phyloP scores from a whole-genome alignment of 2,888 invertebrate species.

The Gastrophysa polygoni region DNA sequence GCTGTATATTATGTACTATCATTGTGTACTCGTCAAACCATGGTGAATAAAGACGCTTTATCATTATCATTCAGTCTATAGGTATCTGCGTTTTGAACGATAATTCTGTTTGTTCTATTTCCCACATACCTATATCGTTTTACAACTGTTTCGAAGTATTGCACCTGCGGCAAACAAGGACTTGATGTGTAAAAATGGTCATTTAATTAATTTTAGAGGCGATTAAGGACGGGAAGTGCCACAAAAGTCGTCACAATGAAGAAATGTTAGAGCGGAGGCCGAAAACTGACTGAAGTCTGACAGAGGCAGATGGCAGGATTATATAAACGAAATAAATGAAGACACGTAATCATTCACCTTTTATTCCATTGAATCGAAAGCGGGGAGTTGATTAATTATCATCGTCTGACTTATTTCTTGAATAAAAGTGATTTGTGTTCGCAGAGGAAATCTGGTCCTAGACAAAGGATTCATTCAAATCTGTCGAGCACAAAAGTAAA shows the following conservation, averaged over 20 bases:
- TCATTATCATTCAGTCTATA: too few species aligned
- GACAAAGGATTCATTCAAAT: background rate
- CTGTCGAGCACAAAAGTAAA: too few species aligned
- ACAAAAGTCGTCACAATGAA: conserved; percentile 43
- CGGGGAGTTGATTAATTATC: background rate
- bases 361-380: background rate
- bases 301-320: conserved; percentile 43
- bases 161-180: conserved; percentile 32
- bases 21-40: too few species aligned
- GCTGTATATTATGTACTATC: too few species aligned
- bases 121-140: background rate
- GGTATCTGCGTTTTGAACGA: too few species aligned
- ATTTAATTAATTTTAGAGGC: conserved; percentile 51
- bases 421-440: background rate
- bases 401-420: background rate
- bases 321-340: conserved; percentile 40
- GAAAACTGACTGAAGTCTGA: background rate
- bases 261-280: conserved; percentile 41
- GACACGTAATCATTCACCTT: conserved; percentile 27
- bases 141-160: background rate
- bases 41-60: too few species aligned
- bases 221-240: conserved; percentile 52
- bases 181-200: conserved; percentile 42
- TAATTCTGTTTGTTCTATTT: too few species aligned
- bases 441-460: background rate